Evolutionary conservation across 2,797 vertebrate species (phyloP), one percentile per base, ranked within the genome.

Genomic region (Peromyscus eremicus): DNA sequence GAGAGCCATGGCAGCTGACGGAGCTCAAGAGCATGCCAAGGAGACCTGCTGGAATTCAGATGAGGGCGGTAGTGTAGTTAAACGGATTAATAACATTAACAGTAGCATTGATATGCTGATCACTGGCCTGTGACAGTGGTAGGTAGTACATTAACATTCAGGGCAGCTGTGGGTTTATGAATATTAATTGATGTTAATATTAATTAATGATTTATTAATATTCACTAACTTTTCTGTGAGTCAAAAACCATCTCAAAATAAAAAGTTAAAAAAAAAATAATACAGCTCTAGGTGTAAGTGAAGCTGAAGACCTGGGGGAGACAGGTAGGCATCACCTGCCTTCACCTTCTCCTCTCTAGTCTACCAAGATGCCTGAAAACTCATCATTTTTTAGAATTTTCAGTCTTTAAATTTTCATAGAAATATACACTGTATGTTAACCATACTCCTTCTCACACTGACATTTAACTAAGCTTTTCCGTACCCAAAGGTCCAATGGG

Each of bases 171-270:
- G 10, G 8, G 19, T 12, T 19, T 84, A 57, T 75, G 32, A 84
- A 29, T 25, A 37, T 32, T 87, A n/a, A 52, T 37, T 34, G 10
- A 8, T 23, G 25, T 79, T 79, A 55, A 84, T 84, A 84, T 84
- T 86, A 86, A 86, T 86, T 86, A 70, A n/a, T 4, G 14, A 16
- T 10, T 25, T 52, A 86, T 86, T 86, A 70, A 52, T 86, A 86
- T 49, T 68, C 85, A 37, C 34, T 6, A 85, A 83, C 40, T 79
- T 76, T 94, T 94, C 43, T 84, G 10, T 68, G 82, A 66, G 29
- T 93, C 49, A 77, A 81, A 80, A 75, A 68, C 62, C 3, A 79
- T 60, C 94, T 92, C n/a, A 79, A 91, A 94, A 95, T 86, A 75
- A 88, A 75, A 76, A 37, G 32, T 64, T 49, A 21, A 46, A 66